Evolutionary conservation across 2,888 invertebrate genomes (phyloP).

Genomic region (Eupithecia subfuscata): DNA sequence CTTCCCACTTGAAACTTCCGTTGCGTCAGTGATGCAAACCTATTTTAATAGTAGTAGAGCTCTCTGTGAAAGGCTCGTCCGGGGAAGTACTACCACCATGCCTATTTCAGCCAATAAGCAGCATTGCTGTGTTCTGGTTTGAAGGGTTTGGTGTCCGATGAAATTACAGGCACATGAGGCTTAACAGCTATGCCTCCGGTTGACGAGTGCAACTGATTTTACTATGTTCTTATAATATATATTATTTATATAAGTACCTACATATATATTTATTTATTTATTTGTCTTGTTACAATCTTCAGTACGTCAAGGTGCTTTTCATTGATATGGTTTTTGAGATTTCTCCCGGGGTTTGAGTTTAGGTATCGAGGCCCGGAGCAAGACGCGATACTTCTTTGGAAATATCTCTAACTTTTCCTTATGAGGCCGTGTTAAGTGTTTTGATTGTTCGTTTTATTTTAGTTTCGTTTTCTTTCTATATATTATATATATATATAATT

Average conservation of each 20-base stretch:
- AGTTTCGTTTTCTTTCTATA: no score
- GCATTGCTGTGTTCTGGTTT: background rate
- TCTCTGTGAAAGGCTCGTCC: background rate
- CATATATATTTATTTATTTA: no score
- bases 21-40: background rate
- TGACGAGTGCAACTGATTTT: background rate
- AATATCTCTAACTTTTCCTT: no score
- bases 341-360: no score
- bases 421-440: no score
- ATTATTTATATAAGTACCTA: no score
- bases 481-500: no score
- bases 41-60: background rate
- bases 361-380: no score
- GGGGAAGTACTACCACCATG: constrained; percentile 1
- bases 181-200: background rate
- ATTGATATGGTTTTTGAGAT: no score
- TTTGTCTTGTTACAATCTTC: no score
- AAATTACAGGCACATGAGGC: background rate
- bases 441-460: background rate
- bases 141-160: background rate
- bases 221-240: background rate
- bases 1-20: background rate
- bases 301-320: no score
- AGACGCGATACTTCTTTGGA: no score
- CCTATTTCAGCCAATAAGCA: background rate